Base-by-base conservation (phyloP, 2,797 vertebrate species). In the Pogoniulus pusillus region DNA sequence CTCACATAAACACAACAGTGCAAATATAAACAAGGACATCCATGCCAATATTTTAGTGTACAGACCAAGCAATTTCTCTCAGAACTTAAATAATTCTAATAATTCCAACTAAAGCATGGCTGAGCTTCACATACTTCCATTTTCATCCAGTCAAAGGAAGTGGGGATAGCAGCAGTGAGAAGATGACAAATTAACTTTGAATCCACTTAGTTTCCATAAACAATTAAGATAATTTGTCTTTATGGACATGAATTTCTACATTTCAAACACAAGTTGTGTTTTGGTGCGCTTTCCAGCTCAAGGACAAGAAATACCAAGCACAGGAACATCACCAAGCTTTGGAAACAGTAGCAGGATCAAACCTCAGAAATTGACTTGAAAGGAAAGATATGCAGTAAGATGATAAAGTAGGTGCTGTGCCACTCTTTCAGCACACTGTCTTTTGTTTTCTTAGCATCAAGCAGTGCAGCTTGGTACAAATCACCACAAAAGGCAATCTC, bases 41-140 rank as follows among this genome's bases (percentile, higher is more conserved):
- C 6, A 2, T 1, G 4, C 32, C 53, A 81, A 73, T 13, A 12
- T 58, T 76, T 79, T 29, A 82, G 26, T 63, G 80, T 34, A 62
- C 18, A 26, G n/a, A 54, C 34, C 75, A 90, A 93, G 86, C 51
- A 51, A 5, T 57, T 82, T 32, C 29, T 62, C 78, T 39, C 5
- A 2, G n/a, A 88, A 86, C 8, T 30, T 9, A 41, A 71, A 17
- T 22, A 59, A 35, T 62, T 70, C n/a, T 58, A 66, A 8, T 57
- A 68, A 84, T 58, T 73, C 29, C 17, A 59, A 23, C 49, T 62
- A 37, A 57, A 80, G 23, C 24, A 51, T 0, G 10, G 69, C 32
- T 14, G 12, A 79, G 18, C 71, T 88, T 76, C 81, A 90, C 51
- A 84, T 41, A 82, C 83, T 82, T 87, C 90, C 83, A 75, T 73